phyloP scores from a whole-genome alignment of 2,888 invertebrate genomes.

The Lasioglossum pauxillum region DNA sequence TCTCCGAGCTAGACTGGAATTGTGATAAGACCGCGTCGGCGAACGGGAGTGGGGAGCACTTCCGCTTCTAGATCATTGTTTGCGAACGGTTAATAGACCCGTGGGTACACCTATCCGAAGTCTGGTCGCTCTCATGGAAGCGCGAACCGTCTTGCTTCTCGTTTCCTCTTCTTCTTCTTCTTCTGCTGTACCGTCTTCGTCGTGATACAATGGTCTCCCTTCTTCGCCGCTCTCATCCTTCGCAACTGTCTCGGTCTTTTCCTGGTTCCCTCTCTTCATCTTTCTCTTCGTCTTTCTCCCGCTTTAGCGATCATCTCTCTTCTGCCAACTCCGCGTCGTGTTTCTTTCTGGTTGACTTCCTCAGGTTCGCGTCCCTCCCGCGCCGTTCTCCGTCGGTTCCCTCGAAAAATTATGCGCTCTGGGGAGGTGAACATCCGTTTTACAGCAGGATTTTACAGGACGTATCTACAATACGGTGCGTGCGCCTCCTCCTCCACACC shows the following conservation, averaged over 20 bases:
- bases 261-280: background rate
- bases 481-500: background rate
- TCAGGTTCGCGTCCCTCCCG: slow-evolving; percentile 50
- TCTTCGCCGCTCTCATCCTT: slow-evolving; percentile 46
- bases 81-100: slow-evolving; percentile 83
- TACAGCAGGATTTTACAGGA: slow-evolving; percentile 63
- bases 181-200: slow-evolving; percentile 28
- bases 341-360: slow-evolving; percentile 65
- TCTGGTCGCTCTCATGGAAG: slow-evolving; percentile 71
- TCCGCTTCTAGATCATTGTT: slow-evolving; percentile 84
- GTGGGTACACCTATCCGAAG: slow-evolving; percentile 79
- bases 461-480: slow-evolving; percentile 21
- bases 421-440: slow-evolving; percentile 79
- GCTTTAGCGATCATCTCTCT: slow-evolving; percentile 12
- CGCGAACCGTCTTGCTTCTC: slow-evolving; percentile 65
- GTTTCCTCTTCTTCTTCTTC: slow-evolving; percentile 47
- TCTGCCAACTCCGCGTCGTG: slow-evolving; percentile 2
- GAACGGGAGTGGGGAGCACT: slow-evolving; percentile 70
- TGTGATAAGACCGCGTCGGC: slow-evolving; percentile 76
- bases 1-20: slow-evolving; percentile 75
- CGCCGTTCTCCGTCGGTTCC: slow-evolving; percentile 67
- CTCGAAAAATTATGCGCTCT: slow-evolving; percentile 78
- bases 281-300: slow-evolving; percentile 7
- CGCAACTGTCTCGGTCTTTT: background rate
- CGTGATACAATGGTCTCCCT: slow-evolving; percentile 32